These are phyloP conservation scores for Erpetoichthys calabaricus DNA, from an alignment of 2,797 vertebrate species.

Conservation along the genomic window DNA sequence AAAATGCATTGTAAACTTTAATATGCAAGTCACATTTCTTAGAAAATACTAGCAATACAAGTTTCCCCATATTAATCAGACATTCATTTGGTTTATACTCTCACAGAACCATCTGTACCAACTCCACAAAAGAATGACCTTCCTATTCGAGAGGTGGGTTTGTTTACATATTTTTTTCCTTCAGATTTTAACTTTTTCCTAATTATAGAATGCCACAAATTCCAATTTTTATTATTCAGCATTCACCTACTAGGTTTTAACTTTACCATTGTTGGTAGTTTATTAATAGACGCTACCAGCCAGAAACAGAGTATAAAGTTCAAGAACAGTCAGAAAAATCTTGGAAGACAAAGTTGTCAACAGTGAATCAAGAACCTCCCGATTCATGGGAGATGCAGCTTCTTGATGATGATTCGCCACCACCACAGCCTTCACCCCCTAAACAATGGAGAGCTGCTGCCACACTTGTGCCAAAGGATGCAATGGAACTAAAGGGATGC, in stretches of 20 bases:
- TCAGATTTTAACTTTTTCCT: neutral
- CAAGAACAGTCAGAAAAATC: constrained; percentile 33
- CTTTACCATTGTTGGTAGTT: constrained; percentile 39
- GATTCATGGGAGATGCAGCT: constrained; percentile 67
- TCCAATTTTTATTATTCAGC: too few species aligned
- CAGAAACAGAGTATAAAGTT: constrained; percentile 35
- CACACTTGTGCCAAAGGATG: constrained; percentile 53
- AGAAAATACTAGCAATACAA: too few species aligned
- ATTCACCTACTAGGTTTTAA: too few species aligned
- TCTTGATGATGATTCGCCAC: constrained; percentile 20
- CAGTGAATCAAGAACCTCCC: constrained; percentile 50
- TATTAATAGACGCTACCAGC: constrained; percentile 65
- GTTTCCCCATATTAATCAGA: too few species aligned
- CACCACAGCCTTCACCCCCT: constrained; percentile 25
- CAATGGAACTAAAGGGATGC: constrained; percentile 40
- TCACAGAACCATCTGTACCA: constrained; percentile 44
- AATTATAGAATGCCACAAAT: neutral
- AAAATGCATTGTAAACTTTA: too few species aligned
- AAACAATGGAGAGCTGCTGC: constrained; percentile 63
- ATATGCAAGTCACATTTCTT: too few species aligned
- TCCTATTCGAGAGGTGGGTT: constrained; percentile 61
- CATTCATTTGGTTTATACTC: constrained; percentile 4
- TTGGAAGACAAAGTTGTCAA: constrained; percentile 55
- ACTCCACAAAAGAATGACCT: constrained; percentile 43
- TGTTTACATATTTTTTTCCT: neutral